These are phyloP conservation scores for Poecilia latipinna DNA, from an alignment of 2,113 vertebrate species.

Conservation along the genomic window DNA sequence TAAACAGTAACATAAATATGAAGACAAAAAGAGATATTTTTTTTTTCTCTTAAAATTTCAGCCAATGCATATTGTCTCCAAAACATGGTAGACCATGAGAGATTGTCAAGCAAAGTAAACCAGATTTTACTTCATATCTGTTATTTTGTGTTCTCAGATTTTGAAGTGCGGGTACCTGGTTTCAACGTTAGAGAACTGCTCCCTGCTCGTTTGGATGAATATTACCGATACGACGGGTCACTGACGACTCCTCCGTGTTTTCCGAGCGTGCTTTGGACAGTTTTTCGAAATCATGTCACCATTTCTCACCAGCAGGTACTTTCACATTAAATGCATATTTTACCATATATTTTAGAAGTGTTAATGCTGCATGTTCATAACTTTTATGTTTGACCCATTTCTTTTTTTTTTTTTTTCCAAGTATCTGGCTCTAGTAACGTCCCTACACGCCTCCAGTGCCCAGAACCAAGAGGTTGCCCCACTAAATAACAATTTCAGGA, in stretches of 20 bases:
- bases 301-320: slow-evolving; percentile 89
- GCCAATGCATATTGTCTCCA: neutral
- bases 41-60: neutral
- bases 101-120: no score
- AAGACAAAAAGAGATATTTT: neutral
- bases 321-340: neutral
- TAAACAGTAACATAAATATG: neutral
- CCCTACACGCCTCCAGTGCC: slow-evolving; percentile 82
- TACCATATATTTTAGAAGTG: neutral
- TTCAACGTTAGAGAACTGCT: slow-evolving; percentile 88
- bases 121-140: neutral
- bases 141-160: slow-evolving; percentile 72
- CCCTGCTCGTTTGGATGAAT: slow-evolving; percentile 85
- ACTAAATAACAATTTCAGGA: slow-evolving; percentile 88
- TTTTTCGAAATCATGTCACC: slow-evolving; percentile 86
- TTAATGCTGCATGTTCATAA: neutral
- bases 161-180: slow-evolving; percentile 81
- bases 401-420: slow-evolving; percentile 55
- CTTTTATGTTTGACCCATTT: slow-evolving; percentile 3
- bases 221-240: slow-evolving; percentile 93
- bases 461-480: slow-evolving; percentile 79
- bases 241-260: slow-evolving; percentile 95
- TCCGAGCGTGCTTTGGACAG: slow-evolving; percentile 92
- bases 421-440: slow-evolving; percentile 85
- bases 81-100: neutral